phyloP scores from a whole-genome alignment of 2,113 vertebrate genomes.

The Galbula dea region DNA sequence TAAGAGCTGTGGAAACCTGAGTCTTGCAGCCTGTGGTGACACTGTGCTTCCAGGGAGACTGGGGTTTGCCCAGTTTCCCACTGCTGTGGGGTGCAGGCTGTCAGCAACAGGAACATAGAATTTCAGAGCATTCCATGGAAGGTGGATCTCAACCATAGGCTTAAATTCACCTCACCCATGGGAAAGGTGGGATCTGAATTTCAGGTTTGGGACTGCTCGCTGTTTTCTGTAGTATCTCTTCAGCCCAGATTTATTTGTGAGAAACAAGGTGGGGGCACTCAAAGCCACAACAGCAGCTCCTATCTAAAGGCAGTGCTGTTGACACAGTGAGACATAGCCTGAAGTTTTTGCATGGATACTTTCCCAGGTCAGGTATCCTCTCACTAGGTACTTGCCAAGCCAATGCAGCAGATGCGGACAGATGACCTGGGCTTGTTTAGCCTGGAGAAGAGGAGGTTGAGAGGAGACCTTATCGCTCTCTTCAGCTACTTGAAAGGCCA shows the following conservation, averaged over 20 bases:
- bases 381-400: not conserved
- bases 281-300: not conserved
- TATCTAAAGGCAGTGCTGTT: not conserved
- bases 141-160: not conserved
- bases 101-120: not conserved
- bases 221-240: not conserved
- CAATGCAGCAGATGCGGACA: not conserved
- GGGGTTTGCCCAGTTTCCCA: not conserved
- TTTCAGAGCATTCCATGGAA: not conserved
- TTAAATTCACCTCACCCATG: not conserved
- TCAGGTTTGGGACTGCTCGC: not conserved
- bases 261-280: not conserved
- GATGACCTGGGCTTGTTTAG: too few species aligned
- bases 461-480: too few species aligned
- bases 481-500: too few species aligned
- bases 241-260: not conserved
- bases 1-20: not conserved
- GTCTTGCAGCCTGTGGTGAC: not conserved
- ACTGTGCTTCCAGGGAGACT: not conserved
- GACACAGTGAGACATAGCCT: not conserved
- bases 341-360: fast-evolving
- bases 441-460: too few species aligned
- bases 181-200: not conserved
- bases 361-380: not conserved
- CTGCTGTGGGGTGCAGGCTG: not conserved